Base-by-base conservation (phyloP, 2,888 invertebrate species). In the Pseudococcus viburni region DNA sequence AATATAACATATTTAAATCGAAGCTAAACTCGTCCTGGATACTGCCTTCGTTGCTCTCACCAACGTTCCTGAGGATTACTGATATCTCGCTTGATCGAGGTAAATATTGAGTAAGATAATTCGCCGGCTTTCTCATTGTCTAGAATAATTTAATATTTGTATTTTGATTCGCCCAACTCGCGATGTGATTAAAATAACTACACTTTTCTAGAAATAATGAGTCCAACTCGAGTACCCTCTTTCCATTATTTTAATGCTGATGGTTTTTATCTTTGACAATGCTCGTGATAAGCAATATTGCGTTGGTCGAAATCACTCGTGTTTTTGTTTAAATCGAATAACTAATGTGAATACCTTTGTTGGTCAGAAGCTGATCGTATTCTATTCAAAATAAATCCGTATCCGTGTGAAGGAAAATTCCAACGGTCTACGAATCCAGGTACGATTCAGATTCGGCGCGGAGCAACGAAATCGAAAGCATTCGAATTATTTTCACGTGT, bases 401-500 rank as follows among this genome's bases (percentile, higher is more conserved):
- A 59, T 19, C 19, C 59, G 59, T 19, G 59, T 19, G 26, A 33
- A 33, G 26, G 3, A 33, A 59, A 59, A 59, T 59, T 59, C 59
- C 59, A 55, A 5, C 55, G 0, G 59, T 19, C 59, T 59, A 59
- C 19, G 9, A 55, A 55, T 33, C 26, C 26, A 33, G 26, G 26
- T 33, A 33, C 26, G 55, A 55, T 55, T 12, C 55, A 15, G 55
- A 55, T 55, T 17, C 55, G 55, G 55, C 55, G 55, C 12, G 15
- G 55, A 55, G 59, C 8, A 19, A 59, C 68, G 68, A 73, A 73
- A 73, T 73, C 68, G 68, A 73, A 73, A 73, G 68, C 68, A 73
- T 73, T 73, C 26, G 68, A 73, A 73, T 73, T 73, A 73, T 73
- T 73, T 73, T 73, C 68, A 5, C 59, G 33, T 73, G 68, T 73